These are phyloP conservation scores for Dipodomys spectabilis DNA, from an alignment of 2,113 vertebrate genomes.

Conservation along the genomic window DNA sequence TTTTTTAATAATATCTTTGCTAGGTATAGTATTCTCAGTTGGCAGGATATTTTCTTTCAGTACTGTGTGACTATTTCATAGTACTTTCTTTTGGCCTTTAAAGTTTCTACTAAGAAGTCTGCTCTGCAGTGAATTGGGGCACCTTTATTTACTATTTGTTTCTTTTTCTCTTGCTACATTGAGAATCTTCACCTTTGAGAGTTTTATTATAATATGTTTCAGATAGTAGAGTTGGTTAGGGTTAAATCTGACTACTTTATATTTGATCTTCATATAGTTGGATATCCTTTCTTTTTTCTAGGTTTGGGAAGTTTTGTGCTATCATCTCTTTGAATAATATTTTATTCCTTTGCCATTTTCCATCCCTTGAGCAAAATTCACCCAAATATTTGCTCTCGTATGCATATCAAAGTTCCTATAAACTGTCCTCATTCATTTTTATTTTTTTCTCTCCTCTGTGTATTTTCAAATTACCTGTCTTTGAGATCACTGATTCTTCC, in stretches of 20 bases:
- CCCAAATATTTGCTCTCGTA: not conserved
- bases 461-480: not conserved
- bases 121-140: not conserved
- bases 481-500: not conserved
- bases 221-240: not conserved
- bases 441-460: not conserved
- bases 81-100: not conserved
- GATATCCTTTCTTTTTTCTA: not conserved
- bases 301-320: not conserved
- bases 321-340: not conserved
- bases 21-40: not conserved
- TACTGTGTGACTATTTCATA: not conserved
- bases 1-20: not conserved
- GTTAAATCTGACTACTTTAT: not conserved
- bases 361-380: not conserved
- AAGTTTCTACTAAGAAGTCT: not conserved
- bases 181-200: not conserved
- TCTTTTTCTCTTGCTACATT: not conserved
- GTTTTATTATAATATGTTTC: not conserved
- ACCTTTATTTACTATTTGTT: not conserved
- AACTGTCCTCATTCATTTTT: no score
- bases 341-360: not conserved
- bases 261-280: not conserved
- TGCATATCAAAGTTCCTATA: not conserved
- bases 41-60: not conserved